Percentiles rank a stretch among this genome's conserved stretches.
Conservation (phyloP, 2,888 invertebrate species). For the Pristionchus arcanus region DNA sequence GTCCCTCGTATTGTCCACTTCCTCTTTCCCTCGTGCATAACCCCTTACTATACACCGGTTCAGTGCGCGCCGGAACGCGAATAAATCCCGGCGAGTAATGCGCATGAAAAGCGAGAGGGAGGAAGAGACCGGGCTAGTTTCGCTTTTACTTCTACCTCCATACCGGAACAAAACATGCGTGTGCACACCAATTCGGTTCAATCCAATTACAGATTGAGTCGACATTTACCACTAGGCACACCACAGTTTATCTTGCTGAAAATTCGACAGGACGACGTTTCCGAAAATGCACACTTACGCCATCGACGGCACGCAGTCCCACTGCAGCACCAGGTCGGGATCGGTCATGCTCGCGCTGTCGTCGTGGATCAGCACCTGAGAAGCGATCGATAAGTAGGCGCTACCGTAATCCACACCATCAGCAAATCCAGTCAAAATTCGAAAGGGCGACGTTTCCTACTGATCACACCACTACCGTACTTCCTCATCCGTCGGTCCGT, state of each 20-base stretch:
- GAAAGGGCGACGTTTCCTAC: neutral
- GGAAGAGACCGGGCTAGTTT: slow-evolving; percentile 47
- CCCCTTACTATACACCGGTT: slow-evolving; percentile 13
- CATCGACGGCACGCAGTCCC: slow-evolving; percentile 56
- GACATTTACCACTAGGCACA: neutral
- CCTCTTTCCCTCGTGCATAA: neutral
- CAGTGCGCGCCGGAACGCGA: neutral
- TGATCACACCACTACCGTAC: slow-evolving; percentile 24
- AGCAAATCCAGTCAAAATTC: neutral
- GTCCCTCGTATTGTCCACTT: slow-evolving; percentile 4
- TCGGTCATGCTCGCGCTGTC: neutral
- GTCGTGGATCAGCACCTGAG: slow-evolving; percentile 49
- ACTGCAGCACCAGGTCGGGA: slow-evolving; percentile 18
- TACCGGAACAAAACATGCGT: slow-evolving; percentile 39
- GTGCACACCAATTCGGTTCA: neutral
- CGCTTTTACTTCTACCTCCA: slow-evolving; percentile 24
- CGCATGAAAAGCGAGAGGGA: slow-evolving; percentile 41
- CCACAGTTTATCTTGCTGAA: neutral
- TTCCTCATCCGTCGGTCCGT: slow-evolving; percentile 58
- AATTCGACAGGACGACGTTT: neutral
- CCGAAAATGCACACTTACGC: slow-evolving; percentile 46
- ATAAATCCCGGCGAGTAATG: slow-evolving; percentile 45
- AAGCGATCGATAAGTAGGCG: neutral
- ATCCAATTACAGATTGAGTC: neutral
- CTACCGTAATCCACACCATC: neutral